These are phyloP conservation scores for Silurus lanzhouensis DNA, from an alignment of 2,797 vertebrate genomes.

Conservation along the genomic window DNA sequence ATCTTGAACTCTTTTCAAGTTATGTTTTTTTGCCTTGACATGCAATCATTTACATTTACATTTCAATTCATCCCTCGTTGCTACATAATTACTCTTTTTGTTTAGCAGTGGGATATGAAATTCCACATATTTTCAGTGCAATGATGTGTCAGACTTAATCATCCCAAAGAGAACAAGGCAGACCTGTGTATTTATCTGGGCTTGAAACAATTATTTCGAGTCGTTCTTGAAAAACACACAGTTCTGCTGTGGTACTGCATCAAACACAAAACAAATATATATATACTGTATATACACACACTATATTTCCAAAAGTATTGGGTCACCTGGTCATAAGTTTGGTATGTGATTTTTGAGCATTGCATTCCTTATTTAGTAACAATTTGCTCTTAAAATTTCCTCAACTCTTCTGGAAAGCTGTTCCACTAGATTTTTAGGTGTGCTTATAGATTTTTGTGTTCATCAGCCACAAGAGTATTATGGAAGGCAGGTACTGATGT, in stretches of 20 bases:
- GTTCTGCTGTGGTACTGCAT: slow-evolving; percentile 30
- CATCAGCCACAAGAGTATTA: too few relatives aligned
- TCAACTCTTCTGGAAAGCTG: too few relatives aligned
- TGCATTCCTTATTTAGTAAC: too few relatives aligned
- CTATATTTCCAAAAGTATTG: too few relatives aligned
- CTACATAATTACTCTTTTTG: slow-evolving; percentile 39
- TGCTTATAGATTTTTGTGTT: too few relatives aligned
- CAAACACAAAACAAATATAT: slow-evolving; percentile 28
- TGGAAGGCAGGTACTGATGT: too few relatives aligned
- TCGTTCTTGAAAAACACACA: slow-evolving; percentile 47
- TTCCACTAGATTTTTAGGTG: too few relatives aligned
- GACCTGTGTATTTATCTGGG: slow-evolving; percentile 38
- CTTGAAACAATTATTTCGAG: slow-evolving; percentile 31
- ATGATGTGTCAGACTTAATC: slow-evolving; percentile 40
- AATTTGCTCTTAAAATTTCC: too few relatives aligned
- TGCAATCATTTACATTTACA: slow-evolving; percentile 36
- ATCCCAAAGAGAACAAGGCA: slow-evolving; percentile 28
- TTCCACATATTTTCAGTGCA: slow-evolving; percentile 36
- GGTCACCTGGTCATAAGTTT: too few relatives aligned
- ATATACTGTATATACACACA: too few relatives aligned
- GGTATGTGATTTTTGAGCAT: too few relatives aligned
- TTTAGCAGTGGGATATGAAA: slow-evolving; percentile 29
- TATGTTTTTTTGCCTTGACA: slow-evolving; percentile 27
- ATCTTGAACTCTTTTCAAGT: slow-evolving; percentile 13
- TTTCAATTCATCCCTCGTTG: slow-evolving; percentile 44